Conservation (phyloP, 1,140 invertebrate species). For the Pogonus chalceus region DNA sequence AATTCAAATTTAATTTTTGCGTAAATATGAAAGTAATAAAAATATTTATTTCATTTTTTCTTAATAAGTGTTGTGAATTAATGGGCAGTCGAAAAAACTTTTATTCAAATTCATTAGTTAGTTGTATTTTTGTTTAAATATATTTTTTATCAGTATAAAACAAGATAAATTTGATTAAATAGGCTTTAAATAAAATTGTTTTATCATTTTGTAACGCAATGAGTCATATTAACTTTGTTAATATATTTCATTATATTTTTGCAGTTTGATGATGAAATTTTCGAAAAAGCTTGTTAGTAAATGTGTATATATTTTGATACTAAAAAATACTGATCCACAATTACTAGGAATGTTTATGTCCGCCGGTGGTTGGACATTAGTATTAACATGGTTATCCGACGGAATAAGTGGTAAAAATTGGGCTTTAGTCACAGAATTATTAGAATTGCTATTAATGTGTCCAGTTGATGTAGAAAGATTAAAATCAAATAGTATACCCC, state of each 20-base stretch:
- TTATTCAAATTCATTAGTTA: no score
- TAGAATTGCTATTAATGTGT: slow-evolving; percentile 70
- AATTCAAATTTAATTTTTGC: slow-evolving; percentile 11
- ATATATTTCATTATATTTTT: slow-evolving; percentile 35
- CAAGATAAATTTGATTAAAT: slow-evolving; percentile 14
- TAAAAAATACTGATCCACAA: slow-evolving; percentile 77
- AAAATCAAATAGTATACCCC: slow-evolving; percentile 83
- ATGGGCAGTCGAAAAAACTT: no score
- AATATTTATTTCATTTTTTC: no score
- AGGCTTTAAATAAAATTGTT: not conserved
- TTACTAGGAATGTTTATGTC: slow-evolving; percentile 80
- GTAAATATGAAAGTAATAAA: no score
- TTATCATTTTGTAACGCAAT: slow-evolving; percentile 8
- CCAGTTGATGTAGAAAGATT: slow-evolving; percentile 82
- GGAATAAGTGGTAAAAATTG: slow-evolving; percentile 73
- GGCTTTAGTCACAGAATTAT: slow-evolving; percentile 73
- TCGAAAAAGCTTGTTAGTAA: slow-evolving; percentile 92
- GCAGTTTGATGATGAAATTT: slow-evolving; percentile 88
- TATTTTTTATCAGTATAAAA: not conserved
- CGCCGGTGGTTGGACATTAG: slow-evolving; percentile 80
- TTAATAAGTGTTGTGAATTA: no score
- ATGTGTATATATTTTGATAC: slow-evolving; percentile 89
- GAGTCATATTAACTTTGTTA: not conserved
- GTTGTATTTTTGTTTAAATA: slow-evolving; percentile 10
- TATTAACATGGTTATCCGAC: slow-evolving; percentile 81